These are phyloP conservation scores for Trichopria drosophilae DNA, from an alignment of 2,888 invertebrate genomes.

Conservation along the genomic window DNA sequence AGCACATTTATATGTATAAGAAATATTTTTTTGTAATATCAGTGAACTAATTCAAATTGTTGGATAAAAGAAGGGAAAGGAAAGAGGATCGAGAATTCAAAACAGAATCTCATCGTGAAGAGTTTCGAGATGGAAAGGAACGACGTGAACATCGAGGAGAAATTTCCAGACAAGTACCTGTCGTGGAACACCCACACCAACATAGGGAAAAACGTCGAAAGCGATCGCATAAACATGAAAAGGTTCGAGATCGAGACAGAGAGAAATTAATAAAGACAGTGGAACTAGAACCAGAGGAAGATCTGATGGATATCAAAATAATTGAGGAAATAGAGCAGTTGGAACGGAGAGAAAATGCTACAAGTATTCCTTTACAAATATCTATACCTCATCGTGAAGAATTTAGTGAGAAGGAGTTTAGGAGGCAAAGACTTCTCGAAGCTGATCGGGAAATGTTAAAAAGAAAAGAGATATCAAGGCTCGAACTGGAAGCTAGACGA, in stretches of 20 bases:
- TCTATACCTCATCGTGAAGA: conserved; percentile 53
- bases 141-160: conserved; percentile 51
- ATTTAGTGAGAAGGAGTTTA: conserved; percentile 56
- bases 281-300: no score
- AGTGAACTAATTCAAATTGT: conserved; percentile 49
- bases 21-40: no score
- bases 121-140: conserved; percentile 34
- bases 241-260: conserved; percentile 60
- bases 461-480: conserved; percentile 73
- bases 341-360: no score
- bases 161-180: no score
- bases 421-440: conserved; percentile 48
- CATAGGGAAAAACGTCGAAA: conserved; percentile 53
- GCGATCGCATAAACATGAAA: conserved; percentile 62
- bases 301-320: no score
- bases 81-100: conserved; percentile 53
- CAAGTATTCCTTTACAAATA: conserved; percentile 21
- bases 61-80: conserved; percentile 55
- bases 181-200: no score
- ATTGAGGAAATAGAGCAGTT: no score
- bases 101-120: conserved; percentile 40
- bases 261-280: no score
- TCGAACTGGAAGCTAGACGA: conserved; percentile 74
- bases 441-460: conserved; percentile 71
- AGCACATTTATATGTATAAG: no score